Conservation (phyloP, 2,113 vertebrate species). For the Hoplias malabaricus region DNA sequence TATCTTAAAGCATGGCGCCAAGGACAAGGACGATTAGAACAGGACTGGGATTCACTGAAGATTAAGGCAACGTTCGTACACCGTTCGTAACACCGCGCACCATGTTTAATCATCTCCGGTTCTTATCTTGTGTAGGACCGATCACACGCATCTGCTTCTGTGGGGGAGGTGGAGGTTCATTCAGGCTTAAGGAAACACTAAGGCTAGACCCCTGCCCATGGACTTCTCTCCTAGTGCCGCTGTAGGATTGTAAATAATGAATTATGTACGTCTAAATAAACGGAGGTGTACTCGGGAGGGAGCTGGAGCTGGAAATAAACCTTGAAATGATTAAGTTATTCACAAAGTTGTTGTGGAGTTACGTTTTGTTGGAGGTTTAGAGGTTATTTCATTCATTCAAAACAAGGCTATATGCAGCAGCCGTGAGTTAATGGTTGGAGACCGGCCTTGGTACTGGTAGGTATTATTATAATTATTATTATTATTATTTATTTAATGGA, state of each 20-base stretch:
- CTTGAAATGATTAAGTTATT: not conserved
- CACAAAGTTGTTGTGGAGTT: not conserved
- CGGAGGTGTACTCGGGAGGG: not conserved
- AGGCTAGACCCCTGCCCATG: not conserved
- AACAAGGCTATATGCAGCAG: too few relatives aligned
- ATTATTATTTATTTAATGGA: too few relatives aligned
- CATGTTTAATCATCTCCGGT: not conserved
- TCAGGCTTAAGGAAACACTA: not conserved
- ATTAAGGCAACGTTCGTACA: not conserved
- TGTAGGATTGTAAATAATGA: not conserved
- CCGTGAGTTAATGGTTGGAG: too few relatives aligned
- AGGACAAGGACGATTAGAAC: conserved; percentile 39
- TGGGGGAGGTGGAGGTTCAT: not conserved
- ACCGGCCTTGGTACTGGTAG: too few relatives aligned
- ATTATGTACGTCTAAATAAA: not conserved
- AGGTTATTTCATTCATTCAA: not conserved
- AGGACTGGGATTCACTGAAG: not conserved
- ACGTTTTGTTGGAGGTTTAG: not conserved
- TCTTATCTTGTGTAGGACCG: not conserved
- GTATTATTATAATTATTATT: too few relatives aligned
- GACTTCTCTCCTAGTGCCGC: not conserved
- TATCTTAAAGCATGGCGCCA: conserved; percentile 40
- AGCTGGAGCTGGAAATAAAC: conserved; percentile 1
- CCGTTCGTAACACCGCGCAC: conserved; percentile 5
- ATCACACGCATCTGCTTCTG: not conserved